A percentile compares a stretch with the other conserved stretches of the same genome.
These are phyloP conservation scores for Heteronetta atricapilla DNA, from an alignment of 2,113 vertebrate genomes.

Conservation along the genomic window DNA sequence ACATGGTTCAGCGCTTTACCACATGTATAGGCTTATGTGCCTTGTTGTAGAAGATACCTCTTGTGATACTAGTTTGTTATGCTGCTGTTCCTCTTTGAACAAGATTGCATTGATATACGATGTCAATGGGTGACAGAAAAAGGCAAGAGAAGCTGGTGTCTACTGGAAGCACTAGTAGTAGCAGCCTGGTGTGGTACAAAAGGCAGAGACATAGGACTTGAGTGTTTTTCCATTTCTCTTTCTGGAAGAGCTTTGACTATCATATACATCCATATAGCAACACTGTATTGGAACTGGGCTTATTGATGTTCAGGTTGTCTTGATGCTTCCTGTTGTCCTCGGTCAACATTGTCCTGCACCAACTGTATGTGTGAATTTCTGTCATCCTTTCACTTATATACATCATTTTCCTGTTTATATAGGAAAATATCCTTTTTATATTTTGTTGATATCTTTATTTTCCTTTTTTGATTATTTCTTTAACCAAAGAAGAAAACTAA, in stretches of 20 bases:
- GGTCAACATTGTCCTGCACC: background rate
- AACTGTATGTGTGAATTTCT: background rate
- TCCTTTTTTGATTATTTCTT: background rate
- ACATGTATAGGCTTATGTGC: accelerated
- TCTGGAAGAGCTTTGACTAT: background rate
- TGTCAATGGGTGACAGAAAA: background rate
- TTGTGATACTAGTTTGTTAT: accelerated
- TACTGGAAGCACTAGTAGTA: background rate
- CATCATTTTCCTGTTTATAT: background rate
- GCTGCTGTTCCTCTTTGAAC: background rate
- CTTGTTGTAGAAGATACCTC: background rate
- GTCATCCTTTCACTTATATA: background rate
- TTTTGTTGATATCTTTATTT: too few species aligned
- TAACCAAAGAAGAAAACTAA: background rate
- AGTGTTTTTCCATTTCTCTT: background rate
- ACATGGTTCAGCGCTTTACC: background rate
- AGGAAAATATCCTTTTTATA: too few species aligned
- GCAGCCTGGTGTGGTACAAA: accelerated
- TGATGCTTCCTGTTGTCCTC: background rate
- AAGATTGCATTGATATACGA: background rate
- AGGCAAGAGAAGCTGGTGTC: background rate
- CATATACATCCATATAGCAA: accelerated
- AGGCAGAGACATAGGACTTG: background rate
- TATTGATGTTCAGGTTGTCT: background rate
- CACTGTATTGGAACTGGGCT: background rate